A percentile compares a stretch with the other conserved stretches of the same genome.
Conservation (phyloP, 53 echinoderm and acorn worm species). For the Hippasteria phrygiana region DNA sequence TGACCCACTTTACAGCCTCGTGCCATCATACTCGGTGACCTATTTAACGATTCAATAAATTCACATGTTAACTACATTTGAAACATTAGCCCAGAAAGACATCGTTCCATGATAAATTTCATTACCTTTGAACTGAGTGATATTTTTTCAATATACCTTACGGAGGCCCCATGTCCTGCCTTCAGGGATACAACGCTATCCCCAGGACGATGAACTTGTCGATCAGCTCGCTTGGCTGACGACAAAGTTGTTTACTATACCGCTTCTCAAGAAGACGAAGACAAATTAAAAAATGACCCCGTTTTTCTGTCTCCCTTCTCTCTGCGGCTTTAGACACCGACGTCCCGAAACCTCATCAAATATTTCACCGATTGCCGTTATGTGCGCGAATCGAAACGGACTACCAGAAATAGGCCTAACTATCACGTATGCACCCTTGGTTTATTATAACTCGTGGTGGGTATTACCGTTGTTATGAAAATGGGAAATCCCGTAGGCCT, state of each 20-base stretch:
- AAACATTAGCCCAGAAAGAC: neutral
- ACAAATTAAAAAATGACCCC: neutral
- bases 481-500: no score
- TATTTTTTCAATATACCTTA: neutral
- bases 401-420: neutral
- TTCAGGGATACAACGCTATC: neutral
- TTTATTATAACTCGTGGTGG: no score
- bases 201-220: neutral
- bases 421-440: neutral
- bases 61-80: neutral
- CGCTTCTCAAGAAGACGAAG: neutral
- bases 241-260: constrained; percentile 2
- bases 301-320: neutral
- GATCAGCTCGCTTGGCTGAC: neutral
- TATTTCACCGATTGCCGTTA: neutral
- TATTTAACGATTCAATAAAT: no score
- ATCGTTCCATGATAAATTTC: neutral
- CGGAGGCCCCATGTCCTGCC: neutral
- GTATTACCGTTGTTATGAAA: no score
- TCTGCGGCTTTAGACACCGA: neutral
- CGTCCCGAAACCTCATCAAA: neutral
- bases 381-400: neutral
- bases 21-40: no score
- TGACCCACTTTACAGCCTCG: no score
- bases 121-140: neutral